Evolutionary conservation across 1,140 invertebrate genomes (phyloP).

Genomic region (Muscidifurax raptorellus): DNA sequence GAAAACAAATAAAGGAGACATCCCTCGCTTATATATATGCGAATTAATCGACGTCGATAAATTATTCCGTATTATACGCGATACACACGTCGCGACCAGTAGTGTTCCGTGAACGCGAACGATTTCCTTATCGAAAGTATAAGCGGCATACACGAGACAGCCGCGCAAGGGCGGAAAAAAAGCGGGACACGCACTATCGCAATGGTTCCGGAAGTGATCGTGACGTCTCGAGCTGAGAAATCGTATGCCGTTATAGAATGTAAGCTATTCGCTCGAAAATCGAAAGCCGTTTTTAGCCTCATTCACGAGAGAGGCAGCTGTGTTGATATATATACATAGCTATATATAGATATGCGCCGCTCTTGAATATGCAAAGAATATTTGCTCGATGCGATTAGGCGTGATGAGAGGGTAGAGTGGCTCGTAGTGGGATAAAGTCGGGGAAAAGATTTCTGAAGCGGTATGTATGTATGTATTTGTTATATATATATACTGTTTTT

Average conservation of each 20-base stretch:
- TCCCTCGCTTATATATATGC: neutral
- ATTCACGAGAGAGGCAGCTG: neutral
- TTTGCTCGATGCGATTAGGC: neutral
- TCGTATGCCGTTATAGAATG: neutral
- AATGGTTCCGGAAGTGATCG: neutral
- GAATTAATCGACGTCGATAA: too few relatives aligned
- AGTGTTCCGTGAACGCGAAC: neutral
- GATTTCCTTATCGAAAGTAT: neutral
- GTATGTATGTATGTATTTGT: too few relatives aligned
- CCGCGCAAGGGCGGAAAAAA: neutral
- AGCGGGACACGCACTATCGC: neutral
- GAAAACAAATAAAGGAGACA: neutral
- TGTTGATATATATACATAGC: too few relatives aligned
- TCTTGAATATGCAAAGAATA: neutral
- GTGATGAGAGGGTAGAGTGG: neutral
- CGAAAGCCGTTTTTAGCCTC: neutral
- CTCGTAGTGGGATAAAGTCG: neutral
- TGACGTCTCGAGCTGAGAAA: constrained; percentile 8
- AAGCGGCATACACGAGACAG: neutral
- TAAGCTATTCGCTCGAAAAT: neutral
- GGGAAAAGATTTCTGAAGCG: neutral
- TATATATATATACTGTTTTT: too few relatives aligned
- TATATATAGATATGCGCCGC: neutral
- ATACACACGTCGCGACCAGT: too few relatives aligned
- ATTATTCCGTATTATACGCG: neutral